These are phyloP conservation scores for Ptychodera flava DNA, from an alignment of 35 echinoderm and acorn worm species.

Conservation along the genomic window DNA sequence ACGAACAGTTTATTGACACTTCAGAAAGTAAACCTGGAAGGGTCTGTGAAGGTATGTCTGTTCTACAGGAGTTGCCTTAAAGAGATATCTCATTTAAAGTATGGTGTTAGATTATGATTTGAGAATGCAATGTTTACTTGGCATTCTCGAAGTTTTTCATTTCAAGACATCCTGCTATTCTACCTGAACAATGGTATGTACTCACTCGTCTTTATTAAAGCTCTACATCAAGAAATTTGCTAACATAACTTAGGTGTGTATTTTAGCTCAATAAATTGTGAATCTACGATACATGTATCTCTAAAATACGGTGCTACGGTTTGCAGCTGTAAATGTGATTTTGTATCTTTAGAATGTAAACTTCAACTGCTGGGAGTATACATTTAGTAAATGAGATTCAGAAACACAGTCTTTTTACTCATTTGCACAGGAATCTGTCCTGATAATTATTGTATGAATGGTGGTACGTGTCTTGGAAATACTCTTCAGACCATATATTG, in stretches of 20 bases:
- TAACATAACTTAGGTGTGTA: too few species aligned
- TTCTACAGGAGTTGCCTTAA: neutral
- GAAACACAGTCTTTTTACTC: neutral
- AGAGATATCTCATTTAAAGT: neutral
- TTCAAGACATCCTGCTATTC: neutral
- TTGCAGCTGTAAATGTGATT: neutral
- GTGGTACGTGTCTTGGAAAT: neutral
- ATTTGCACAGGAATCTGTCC: neutral
- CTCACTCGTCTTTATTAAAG: too few species aligned
- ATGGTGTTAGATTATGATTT: neutral
- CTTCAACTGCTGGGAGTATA: too few species aligned
- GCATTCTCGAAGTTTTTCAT: neutral
- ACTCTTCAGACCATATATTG: neutral
- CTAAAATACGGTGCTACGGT: neutral
- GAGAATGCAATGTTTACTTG: neutral
- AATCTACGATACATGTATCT: neutral
- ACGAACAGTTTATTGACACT: slow-evolving; percentile 8
- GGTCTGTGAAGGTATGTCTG: slow-evolving; percentile 44
- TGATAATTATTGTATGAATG: neutral
- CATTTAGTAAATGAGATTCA: too few species aligned
- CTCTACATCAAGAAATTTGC: too few species aligned
- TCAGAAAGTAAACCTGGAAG: slow-evolving; percentile 30
- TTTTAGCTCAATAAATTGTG: too few species aligned
- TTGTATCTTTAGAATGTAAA: neutral
- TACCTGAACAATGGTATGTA: too few species aligned